Conservation (phyloP, 2,888 invertebrate species). For the Eupithecia subfuscata region DNA sequence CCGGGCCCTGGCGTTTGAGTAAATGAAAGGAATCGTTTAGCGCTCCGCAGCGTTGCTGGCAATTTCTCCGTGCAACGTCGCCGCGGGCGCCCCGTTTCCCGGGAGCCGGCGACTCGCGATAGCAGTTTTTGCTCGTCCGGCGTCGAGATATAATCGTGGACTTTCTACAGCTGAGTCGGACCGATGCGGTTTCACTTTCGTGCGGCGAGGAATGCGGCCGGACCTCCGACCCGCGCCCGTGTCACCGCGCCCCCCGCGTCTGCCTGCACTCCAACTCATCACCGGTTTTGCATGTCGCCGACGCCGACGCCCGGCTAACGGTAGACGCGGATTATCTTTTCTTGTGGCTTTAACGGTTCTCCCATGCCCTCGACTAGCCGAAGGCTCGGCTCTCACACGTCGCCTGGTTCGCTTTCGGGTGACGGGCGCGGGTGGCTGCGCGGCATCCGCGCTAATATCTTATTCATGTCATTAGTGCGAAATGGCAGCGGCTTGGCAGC, state of each 20-base stretch:
- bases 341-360: conserved; percentile 56
- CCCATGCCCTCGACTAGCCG: conserved; percentile 29
- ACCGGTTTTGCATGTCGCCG: conserved; percentile 57
- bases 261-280: conserved; percentile 47
- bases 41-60: conserved; percentile 64
- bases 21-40: conserved; percentile 70
- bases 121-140: conserved; percentile 78
- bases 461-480: conserved; percentile 83
- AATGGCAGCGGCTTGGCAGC: conserved; percentile 82
- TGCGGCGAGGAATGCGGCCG: conserved; percentile 81
- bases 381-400: conserved; percentile 53
- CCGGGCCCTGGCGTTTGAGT: conserved; percentile 59
- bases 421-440: conserved; percentile 33
- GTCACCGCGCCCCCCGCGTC: conserved; percentile 50
- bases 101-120: conserved; percentile 70
- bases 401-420: conserved; percentile 7
- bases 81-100: conserved; percentile 75
- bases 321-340: conserved; percentile 54
- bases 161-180: conserved; percentile 81
- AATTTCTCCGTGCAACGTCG: conserved; percentile 67
- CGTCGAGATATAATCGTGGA: conserved; percentile 79
- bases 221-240: conserved; percentile 79
- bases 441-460: conserved; percentile 80
- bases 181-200: conserved; percentile 81
- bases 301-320: conserved; percentile 41